Percentiles rank a stretch among this genome's conserved stretches.
phyloP scores from a whole-genome alignment of 2,113 vertebrate genomes.

The Prunella himalayana region DNA sequence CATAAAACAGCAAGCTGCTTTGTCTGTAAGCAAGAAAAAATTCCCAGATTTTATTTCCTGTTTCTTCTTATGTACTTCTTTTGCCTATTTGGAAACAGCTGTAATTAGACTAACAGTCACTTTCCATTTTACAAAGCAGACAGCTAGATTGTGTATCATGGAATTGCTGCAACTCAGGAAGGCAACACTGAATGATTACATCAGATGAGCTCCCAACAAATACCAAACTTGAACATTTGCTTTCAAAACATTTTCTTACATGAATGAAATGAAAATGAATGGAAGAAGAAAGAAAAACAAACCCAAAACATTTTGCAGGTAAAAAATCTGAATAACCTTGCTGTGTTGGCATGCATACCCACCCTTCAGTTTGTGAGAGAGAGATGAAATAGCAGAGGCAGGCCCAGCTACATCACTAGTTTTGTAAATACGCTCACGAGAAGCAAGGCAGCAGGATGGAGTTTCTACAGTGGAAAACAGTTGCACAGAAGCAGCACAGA shows the following conservation, averaged over 20 bases:
- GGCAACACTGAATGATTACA: background rate
- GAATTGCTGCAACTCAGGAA: background rate
- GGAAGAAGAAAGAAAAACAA: background rate
- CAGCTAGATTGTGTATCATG: background rate
- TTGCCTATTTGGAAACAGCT: background rate
- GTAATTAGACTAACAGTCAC: background rate
- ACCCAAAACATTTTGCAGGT: background rate
- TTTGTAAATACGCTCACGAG: slow-evolving; percentile 95
- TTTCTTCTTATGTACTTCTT: background rate
- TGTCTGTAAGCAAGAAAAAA: background rate
- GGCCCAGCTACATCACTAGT: slow-evolving; percentile 87
- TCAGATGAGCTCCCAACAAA: background rate
- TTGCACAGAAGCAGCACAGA: slow-evolving; percentile 91
- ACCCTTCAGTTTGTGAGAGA: slow-evolving; percentile 96
- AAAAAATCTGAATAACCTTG: slow-evolving; percentile 50
- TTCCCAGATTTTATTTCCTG: background rate
- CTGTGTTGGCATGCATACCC: slow-evolving; percentile 81
- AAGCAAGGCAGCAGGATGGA: slow-evolving; percentile 95
- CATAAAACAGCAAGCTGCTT: background rate
- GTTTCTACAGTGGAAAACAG: slow-evolving; percentile 94
- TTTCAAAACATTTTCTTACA: background rate
- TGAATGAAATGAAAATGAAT: slow-evolving; percentile 64
- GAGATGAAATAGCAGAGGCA: slow-evolving; percentile 93
- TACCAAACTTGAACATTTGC: background rate
- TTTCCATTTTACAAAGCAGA: background rate